These are phyloP conservation scores for Ptycholaimellus sp. DNA, from an alignment of 2,888 invertebrate species.

Conservation along the genomic window DNA sequence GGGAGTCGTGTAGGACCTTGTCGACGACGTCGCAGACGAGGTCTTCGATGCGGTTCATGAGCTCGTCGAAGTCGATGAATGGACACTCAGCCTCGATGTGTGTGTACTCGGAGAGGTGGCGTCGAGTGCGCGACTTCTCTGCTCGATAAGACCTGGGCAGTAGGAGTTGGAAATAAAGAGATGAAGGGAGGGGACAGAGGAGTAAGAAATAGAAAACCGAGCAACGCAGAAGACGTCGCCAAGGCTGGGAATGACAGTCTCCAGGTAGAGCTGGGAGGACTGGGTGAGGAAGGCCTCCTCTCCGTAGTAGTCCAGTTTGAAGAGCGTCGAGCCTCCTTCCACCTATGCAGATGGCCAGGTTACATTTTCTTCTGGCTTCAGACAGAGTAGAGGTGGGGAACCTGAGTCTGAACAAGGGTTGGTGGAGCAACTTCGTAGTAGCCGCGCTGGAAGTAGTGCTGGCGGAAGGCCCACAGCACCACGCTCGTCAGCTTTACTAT, in stretches of 20 bases:
- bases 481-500: conserved; percentile 68
- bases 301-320: conserved; percentile 44
- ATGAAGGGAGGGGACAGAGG: no score
- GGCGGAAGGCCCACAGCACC: conserved; percentile 31
- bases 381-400: no score
- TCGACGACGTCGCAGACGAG: conserved; percentile 82
- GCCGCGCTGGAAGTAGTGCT: conserved; percentile 52
- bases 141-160: no score
- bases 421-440: conserved; percentile 87
- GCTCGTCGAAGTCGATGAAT: conserved; percentile 69
- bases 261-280: conserved; percentile 87
- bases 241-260: conserved; percentile 71
- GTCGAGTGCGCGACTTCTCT: conserved; percentile 75
- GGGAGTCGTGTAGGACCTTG: conserved; percentile 57
- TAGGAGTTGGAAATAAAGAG: no score
- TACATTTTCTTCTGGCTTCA: no score
- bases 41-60: conserved; percentile 67
- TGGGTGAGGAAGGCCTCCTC: conserved; percentile 70
- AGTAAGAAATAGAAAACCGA: no score
- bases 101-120: conserved; percentile 85
- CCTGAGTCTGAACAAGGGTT: conserved; percentile 84
- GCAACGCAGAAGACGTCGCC: conserved; percentile 94
- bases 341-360: conserved; percentile 33
- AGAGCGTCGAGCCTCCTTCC: conserved; percentile 93
- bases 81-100: conserved; percentile 91